phyloP scores from a whole-genome alignment of 2,797 vertebrate species.

The Pangasius larnaudii region DNA sequence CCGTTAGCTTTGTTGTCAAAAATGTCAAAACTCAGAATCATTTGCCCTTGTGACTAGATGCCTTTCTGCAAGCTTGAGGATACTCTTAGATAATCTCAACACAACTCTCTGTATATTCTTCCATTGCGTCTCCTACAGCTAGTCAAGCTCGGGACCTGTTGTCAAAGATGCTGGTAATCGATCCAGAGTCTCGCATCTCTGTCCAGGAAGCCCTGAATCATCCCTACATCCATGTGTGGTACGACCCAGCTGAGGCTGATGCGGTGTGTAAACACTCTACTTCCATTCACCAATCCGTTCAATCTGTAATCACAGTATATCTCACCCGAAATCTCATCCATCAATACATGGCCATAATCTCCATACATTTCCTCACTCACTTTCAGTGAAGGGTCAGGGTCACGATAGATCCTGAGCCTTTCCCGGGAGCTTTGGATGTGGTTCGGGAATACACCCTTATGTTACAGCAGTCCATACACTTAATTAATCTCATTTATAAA shows the following conservation, averaged over 20 bases:
- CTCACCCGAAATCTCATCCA: neutral
- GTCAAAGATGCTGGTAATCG: conserved; percentile 97
- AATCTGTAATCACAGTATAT: neutral
- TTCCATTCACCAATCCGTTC: neutral
- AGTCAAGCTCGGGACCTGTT: conserved; percentile 94
- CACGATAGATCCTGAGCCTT: neutral
- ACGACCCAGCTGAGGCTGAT: conserved; percentile 91
- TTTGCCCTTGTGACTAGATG: neutral
- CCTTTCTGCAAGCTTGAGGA: neutral
- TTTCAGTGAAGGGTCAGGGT: neutral
- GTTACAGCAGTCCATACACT: neutral
- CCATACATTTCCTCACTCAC: neutral
- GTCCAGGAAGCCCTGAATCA: conserved; percentile 94
- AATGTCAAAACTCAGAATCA: neutral
- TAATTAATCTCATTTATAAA: neutral
- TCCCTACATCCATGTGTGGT: conserved; percentile 96
- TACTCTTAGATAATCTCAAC: neutral
- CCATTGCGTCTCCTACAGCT: conserved; percentile 71
- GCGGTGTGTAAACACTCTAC: conserved; percentile 81
- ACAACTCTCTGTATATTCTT: neutral
- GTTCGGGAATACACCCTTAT: neutral
- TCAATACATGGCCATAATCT: neutral
- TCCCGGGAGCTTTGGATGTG: neutral
- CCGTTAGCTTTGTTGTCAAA: neutral
- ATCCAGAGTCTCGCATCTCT: conserved; percentile 93